phyloP scores from a whole-genome alignment of 2,113 vertebrate genomes.

The Poeciliopsis occidentalis region DNA sequence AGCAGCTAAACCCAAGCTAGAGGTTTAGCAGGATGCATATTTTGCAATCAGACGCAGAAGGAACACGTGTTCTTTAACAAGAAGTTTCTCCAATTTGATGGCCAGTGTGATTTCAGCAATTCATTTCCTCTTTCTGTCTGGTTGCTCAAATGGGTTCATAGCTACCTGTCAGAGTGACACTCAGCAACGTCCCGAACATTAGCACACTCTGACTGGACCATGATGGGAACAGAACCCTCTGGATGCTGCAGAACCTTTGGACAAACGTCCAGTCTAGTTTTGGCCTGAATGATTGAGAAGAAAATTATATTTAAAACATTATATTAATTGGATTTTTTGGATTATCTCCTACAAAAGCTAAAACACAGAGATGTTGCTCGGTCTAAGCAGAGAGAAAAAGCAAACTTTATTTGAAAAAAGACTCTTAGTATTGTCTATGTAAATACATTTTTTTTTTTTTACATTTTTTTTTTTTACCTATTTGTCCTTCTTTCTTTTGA shows the following conservation, averaged over 20 bases:
- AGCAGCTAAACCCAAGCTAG: constrained; percentile 13
- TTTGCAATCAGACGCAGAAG: too few relatives aligned
- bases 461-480: constrained; percentile 45
- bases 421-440: neutral
- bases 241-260: constrained; percentile 86
- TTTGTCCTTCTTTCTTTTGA: constrained; percentile 32
- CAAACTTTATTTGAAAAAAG: neutral
- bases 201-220: constrained; percentile 84
- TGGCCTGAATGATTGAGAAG: constrained; percentile 65
- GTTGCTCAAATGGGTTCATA: neutral
- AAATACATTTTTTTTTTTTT: neutral
- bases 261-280: constrained; percentile 87
- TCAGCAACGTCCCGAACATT: constrained; percentile 91
- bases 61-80: neutral
- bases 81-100: neutral
- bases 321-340: too few relatives aligned
- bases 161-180: constrained; percentile 86
- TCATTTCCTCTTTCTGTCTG: neutral
- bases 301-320: neutral
- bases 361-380: too few relatives aligned
- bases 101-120: neutral
- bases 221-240: constrained; percentile 87
- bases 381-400: too few relatives aligned
- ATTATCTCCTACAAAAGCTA: too few relatives aligned
- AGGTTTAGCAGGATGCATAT: constrained; percentile 5